Evolutionary conservation across 1,140 invertebrate species (phyloP).

Genomic region (Drosophila subpulchrella): DNA sequence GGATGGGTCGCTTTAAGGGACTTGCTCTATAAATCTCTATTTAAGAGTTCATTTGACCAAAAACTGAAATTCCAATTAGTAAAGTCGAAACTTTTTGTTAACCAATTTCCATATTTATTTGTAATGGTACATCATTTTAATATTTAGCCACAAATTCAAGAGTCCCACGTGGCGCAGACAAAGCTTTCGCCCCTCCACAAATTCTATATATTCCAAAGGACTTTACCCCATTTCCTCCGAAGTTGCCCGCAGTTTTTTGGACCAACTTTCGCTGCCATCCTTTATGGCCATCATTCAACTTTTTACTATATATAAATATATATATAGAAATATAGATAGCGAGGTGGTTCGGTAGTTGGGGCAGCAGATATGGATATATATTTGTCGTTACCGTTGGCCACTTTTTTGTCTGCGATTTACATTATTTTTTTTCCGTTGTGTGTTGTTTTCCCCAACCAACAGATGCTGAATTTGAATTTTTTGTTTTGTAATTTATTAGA

Average conservation of each 20-base stretch:
- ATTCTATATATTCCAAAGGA: neutral
- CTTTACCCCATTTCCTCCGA: neutral
- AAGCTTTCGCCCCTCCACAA: neutral
- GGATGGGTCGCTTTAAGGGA: no score
- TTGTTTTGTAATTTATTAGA: conserved; percentile 81
- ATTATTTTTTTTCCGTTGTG: conserved; percentile 49
- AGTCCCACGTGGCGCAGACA: conserved; percentile 31
- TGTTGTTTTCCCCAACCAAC: neutral
- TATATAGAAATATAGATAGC: conserved; percentile 24
- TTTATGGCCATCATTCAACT: conserved; percentile 33
- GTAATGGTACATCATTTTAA: neutral
- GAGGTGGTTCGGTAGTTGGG: neutral
- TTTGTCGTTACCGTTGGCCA: conserved; percentile 53
- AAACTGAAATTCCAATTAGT: neutral
- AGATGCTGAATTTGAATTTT: conserved; percentile 22
- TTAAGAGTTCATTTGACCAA: no score
- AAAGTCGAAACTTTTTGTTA: neutral
- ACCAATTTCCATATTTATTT: neutral
- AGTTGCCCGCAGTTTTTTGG: conserved; percentile 12
- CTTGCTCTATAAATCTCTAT: no score
- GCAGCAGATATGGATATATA: conserved; percentile 30
- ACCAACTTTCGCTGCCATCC: conserved; percentile 16
- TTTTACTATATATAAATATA: conserved; percentile 20
- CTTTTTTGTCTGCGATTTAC: conserved; percentile 73
- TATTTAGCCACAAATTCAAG: conserved; percentile 22